Percentiles rank a stretch among this genome's conserved stretches.
Conservation (phyloP, 2,888 invertebrate genomes). For the Tachystola acroxantha region DNA sequence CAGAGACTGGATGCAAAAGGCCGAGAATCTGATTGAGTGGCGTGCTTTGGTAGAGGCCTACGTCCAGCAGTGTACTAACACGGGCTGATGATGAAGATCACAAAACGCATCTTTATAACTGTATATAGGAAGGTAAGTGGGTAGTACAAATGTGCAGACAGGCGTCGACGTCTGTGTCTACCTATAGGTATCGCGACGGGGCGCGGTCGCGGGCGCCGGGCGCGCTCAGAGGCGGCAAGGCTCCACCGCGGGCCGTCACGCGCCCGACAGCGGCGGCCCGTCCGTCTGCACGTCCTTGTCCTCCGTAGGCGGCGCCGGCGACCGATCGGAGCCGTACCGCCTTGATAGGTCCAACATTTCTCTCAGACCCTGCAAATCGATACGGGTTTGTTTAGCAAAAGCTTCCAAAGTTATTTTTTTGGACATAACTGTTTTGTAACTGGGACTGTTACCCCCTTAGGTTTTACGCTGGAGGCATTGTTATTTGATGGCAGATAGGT, state of each 20-base stretch:
- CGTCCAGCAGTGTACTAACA: no score
- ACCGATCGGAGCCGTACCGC: slow-evolving; percentile 81
- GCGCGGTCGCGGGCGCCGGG: slow-evolving; percentile 9
- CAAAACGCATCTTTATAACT: no score
- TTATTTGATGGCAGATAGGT: no score
- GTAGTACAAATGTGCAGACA: slow-evolving; percentile 37
- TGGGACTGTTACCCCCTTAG: no score
- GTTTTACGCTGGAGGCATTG: no score
- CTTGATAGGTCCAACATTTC: slow-evolving; percentile 90
- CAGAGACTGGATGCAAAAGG: no score
- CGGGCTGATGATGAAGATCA: no score
- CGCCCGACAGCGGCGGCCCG: slow-evolving; percentile 51
- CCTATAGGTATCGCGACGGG: slow-evolving; percentile 25
- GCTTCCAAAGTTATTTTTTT: no score
- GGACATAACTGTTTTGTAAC: no score
- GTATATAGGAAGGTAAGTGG: neutral
- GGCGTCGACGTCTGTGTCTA: slow-evolving; percentile 25
- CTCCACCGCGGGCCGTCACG: slow-evolving; percentile 59
- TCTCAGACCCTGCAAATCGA: slow-evolving; percentile 85
- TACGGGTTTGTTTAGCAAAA: no score
- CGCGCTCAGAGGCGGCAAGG: slow-evolving; percentile 40
- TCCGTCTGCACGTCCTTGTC: slow-evolving; percentile 89
- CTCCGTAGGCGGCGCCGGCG: slow-evolving; percentile 76
- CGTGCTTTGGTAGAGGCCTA: no score
- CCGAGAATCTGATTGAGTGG: no score